Percentiles rank a stretch among this genome's conserved stretches.
Conservation (phyloP, 2,113 vertebrate genomes). For the Chloropsis cyanopogon region DNA sequence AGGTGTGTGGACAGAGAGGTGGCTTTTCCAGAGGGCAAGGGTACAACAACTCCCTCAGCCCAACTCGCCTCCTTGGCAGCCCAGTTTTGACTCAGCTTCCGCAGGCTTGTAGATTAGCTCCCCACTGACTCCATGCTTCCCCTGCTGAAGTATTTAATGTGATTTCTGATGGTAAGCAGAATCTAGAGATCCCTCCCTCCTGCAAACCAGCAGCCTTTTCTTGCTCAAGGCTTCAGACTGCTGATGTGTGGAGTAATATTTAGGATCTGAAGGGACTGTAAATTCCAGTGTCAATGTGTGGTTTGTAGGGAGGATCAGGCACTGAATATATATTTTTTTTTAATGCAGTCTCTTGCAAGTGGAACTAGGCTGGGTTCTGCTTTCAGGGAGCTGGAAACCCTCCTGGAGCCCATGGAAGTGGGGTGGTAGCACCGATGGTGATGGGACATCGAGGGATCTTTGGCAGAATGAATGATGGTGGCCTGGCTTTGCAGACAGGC, state of each 20-base stretch:
- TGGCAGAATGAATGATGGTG: not conserved
- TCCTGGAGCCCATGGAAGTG: not conserved
- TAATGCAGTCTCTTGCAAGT: not conserved
- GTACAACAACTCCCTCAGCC: not conserved
- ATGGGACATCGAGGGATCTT: not conserved
- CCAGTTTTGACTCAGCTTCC: conserved; percentile 17
- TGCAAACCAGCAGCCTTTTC: conserved; percentile 4
- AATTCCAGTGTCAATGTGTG: not conserved
- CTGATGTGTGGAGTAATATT: not conserved
- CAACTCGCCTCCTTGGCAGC: not conserved
- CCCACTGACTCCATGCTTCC: not conserved
- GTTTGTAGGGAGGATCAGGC: not conserved
- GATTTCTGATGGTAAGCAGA: conserved; percentile 8
- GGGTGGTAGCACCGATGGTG: not conserved
- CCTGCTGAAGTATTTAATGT: conserved; percentile 13
- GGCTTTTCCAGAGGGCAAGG: not conserved
- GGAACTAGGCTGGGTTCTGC: not conserved
- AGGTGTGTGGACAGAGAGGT: not conserved
- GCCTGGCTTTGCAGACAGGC: not conserved
- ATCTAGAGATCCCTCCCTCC: not conserved
- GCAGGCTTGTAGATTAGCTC: conserved; percentile 18
- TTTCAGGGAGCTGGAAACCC: not conserved
- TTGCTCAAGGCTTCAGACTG: not conserved
- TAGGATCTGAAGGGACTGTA: conserved; percentile 1
- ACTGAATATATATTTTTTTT: not conserved